Percentiles rank a stretch among this genome's conserved stretches.
Evolutionary conservation across 2,888 invertebrate species (phyloP).

Genomic region (Dexiosoma caninum): DNA sequence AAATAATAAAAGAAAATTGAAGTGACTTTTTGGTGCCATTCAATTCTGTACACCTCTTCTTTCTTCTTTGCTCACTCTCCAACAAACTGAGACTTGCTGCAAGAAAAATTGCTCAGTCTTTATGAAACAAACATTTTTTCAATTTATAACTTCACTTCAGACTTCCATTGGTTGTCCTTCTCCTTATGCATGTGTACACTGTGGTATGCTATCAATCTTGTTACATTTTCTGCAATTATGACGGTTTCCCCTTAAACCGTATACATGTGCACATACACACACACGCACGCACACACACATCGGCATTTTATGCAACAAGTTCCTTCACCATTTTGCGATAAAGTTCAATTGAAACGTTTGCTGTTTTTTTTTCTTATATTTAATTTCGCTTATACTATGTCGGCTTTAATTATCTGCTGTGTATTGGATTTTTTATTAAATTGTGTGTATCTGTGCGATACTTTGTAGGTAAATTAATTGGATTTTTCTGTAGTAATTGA

Average conservation of each 20-base stretch:
- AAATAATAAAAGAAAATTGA: no score
- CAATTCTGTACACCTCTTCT: no score
- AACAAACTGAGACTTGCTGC: no score
- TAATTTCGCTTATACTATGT: conserved; percentile 30
- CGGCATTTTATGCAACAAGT: not conserved
- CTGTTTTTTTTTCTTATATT: not conserved
- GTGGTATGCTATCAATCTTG: conserved; percentile 11
- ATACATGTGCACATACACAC: not conserved
- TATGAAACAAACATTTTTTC: no score
- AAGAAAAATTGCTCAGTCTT: no score
- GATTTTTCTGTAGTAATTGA: conserved; percentile 24
- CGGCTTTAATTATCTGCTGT: conserved; percentile 44
- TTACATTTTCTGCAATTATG: conserved; percentile 22
- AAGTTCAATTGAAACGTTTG: conserved; percentile 32
- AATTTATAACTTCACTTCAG: no score
- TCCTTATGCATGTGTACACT: not conserved
- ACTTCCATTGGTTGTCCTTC: no score
- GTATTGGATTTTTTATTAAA: not conserved
- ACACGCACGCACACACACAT: not conserved
- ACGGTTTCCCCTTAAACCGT: conserved; percentile 1
- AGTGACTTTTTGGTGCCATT: no score
- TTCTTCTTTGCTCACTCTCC: no score
- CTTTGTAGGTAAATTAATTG: conserved; percentile 26
- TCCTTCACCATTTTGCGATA: conserved; percentile 14
- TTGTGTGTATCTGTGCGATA: not conserved